Percentiles rank a stretch among this genome's conserved stretches.
Conservation (phyloP, 2,888 invertebrate genomes). For the Minunthozetes semirufus region DNA sequence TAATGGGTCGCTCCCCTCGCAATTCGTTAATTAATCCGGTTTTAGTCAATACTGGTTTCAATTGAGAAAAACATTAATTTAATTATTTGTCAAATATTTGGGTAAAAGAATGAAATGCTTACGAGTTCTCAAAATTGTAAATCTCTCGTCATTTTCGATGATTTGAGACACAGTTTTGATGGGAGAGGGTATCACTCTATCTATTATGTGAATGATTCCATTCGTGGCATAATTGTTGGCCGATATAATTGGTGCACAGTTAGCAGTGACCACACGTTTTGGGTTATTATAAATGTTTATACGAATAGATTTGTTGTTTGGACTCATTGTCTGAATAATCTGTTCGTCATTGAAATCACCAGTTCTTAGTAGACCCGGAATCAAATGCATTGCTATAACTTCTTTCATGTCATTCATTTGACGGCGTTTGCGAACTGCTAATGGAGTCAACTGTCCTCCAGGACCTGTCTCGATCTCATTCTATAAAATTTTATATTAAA, state of each 20-base stretch:
- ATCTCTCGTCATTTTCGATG: conserved; percentile 55
- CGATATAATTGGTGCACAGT: conserved; percentile 60
- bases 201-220: conserved; percentile 61
- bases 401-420: conserved; percentile 38
- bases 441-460: background rate
- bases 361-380: conserved; percentile 55
- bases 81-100: background rate
- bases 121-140: conserved; percentile 55
- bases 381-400: conserved; percentile 55
- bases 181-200: conserved; percentile 57
- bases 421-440: conserved; percentile 17
- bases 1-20: conserved; percentile 51
- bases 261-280: conserved; percentile 56
- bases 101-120: conserved; percentile 36
- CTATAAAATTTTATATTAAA: conserved; percentile 3
- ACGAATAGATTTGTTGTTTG: conserved; percentile 50
- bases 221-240: conserved; percentile 59
- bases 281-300: conserved; percentile 56
- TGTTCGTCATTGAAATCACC: conserved; percentile 55
- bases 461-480: conserved; percentile 15
- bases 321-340: conserved; percentile 45
- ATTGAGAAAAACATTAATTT: conserved; percentile 38
- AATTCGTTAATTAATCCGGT: conserved; percentile 56
- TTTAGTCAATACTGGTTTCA: conserved; percentile 55
- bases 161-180: conserved; percentile 56